Conservation (phyloP, 2,888 invertebrate species). For the Eupeodes luniger region DNA sequence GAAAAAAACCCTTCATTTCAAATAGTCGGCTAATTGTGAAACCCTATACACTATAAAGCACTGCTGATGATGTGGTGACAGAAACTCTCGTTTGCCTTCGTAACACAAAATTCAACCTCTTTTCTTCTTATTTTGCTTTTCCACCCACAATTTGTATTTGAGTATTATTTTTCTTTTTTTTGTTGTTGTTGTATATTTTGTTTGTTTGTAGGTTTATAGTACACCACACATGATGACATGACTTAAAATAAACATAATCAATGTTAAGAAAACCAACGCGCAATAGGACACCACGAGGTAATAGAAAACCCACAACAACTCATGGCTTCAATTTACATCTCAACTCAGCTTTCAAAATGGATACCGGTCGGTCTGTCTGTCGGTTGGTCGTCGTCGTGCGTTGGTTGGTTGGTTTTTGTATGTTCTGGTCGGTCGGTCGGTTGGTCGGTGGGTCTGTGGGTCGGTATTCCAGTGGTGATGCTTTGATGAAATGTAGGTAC, state of each 20-base stretch:
- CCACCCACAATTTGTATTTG: slow-evolving; percentile 30
- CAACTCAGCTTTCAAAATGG: slow-evolving; percentile 47
- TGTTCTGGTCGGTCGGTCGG: neutral
- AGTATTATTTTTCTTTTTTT: neutral
- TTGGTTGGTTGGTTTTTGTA: neutral
- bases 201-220: neutral
- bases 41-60: slow-evolving; percentile 33
- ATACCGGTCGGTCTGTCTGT: slow-evolving; percentile 14
- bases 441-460: neutral
- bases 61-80: slow-evolving; percentile 40
- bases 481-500: slow-evolving; percentile 36
- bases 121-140: neutral
- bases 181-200: neutral
- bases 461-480: neutral
- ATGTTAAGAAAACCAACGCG: slow-evolving; percentile 57
- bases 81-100: slow-evolving; percentile 29
- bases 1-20: slow-evolving; percentile 49
- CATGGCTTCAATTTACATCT: slow-evolving; percentile 62
- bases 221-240: slow-evolving; percentile 26
- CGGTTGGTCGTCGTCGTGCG: neutral
- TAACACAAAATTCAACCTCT: neutral
- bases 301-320: slow-evolving; percentile 55
- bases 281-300: slow-evolving; percentile 66
- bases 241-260: slow-evolving; percentile 69
- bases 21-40: slow-evolving; percentile 61